phyloP scores from a whole-genome alignment of 2,888 invertebrate species.

The Himalopsyche kuldschensis region DNA sequence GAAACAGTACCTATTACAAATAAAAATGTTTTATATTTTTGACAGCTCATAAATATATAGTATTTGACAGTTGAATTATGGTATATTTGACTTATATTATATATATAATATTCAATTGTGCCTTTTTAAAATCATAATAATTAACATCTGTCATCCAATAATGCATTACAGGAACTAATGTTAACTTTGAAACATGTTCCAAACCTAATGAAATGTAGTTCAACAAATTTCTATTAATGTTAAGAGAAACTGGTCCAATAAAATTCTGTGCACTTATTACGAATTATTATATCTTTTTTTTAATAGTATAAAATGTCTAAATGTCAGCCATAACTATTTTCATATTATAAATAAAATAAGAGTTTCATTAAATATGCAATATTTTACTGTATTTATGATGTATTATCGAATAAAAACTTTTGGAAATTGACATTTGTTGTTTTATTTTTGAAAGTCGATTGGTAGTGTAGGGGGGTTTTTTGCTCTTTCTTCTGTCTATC shows the following conservation, averaged over 20 bases:
- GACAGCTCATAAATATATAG: too few species aligned
- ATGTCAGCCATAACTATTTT: neutral
- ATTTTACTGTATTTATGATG: neutral
- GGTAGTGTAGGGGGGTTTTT: too few species aligned
- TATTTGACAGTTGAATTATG: too few species aligned
- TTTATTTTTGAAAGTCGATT: too few species aligned
- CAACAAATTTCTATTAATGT: neutral
- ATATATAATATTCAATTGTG: too few species aligned
- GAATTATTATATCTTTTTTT: neutral
- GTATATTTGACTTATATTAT: too few species aligned
- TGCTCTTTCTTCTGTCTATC: too few species aligned
- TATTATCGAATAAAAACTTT: neutral
- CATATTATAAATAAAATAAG: neutral
- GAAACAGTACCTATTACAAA: too few species aligned
- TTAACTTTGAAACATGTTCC: neutral
- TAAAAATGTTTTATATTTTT: too few species aligned
- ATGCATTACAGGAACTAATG: too few species aligned
- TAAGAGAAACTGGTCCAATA: neutral
- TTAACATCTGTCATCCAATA: too few species aligned
- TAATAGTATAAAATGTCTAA: neutral
- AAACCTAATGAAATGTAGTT: neutral
- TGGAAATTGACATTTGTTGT: neutral
- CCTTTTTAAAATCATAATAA: too few species aligned
- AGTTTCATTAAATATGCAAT: neutral
- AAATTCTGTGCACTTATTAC: neutral